Percentiles rank a stretch among this genome's conserved stretches.
phyloP scores from a whole-genome alignment of 2,797 vertebrate species.

The Melanogrammus aeglefinus region DNA sequence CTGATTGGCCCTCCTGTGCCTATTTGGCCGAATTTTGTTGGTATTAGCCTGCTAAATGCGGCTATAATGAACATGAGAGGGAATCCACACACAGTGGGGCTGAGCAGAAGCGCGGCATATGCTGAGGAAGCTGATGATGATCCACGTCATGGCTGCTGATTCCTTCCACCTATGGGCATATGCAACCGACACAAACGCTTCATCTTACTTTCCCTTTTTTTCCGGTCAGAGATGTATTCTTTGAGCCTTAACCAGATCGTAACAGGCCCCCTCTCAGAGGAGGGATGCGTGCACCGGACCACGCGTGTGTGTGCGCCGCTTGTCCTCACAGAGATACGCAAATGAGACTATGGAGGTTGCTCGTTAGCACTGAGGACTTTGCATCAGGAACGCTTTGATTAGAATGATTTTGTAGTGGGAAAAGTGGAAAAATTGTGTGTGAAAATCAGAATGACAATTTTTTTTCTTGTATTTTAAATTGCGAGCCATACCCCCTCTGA shows the following conservation, averaged over 20 bases:
- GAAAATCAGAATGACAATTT: slow-evolving; percentile 63
- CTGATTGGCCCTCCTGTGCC: slow-evolving; percentile 43
- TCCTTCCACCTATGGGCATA: not conserved
- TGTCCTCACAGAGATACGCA: not conserved
- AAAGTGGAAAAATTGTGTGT: slow-evolving; percentile 46
- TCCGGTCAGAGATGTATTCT: not conserved
- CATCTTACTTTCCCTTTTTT: not conserved
- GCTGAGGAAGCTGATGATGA: slow-evolving; percentile 17
- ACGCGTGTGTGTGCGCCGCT: too few relatives aligned
- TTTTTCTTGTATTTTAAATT: slow-evolving; percentile 62
- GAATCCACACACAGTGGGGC: slow-evolving; percentile 20
- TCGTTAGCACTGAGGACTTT: slow-evolving; percentile 60
- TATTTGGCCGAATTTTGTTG: slow-evolving; percentile 37
- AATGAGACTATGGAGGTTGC: slow-evolving; percentile 8
- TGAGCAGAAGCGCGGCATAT: slow-evolving; percentile 11
- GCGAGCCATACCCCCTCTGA: slow-evolving; percentile 69
- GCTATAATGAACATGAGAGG: slow-evolving; percentile 47
- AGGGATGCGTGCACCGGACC: not conserved
- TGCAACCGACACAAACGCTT: not conserved
- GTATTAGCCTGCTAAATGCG: slow-evolving; percentile 45
- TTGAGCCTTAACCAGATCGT: not conserved
- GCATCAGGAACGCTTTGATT: slow-evolving; percentile 63
- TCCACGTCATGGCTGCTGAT: slow-evolving; percentile 19
- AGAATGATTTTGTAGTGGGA: slow-evolving; percentile 64
- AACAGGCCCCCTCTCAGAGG: not conserved